Evolutionary conservation across 2,797 vertebrate species (phyloP), one percentile per base, ranked within the genome.

Genomic region (Liasis olivaceus): DNA sequence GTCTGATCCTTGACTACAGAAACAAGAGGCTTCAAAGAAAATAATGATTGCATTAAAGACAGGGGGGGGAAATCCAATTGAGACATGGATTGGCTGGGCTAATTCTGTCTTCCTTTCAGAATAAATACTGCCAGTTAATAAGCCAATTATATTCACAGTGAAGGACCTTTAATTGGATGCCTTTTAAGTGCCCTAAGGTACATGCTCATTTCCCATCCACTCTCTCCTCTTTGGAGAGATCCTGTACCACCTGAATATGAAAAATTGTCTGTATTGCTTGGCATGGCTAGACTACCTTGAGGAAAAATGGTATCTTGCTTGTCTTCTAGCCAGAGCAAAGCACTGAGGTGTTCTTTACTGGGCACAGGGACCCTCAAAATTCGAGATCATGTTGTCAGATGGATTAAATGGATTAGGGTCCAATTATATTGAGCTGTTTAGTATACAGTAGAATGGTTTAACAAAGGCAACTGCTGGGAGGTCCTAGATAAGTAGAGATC

Each of bases 71-170:
- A 93, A 91, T 64, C 58, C 85, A 54, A 28, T 14, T 66, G 26
- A 87, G 89, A 88, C 2, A 0, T 63, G 88, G 95, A 94, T 96
- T 96, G 95, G 88, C 12, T 4, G 0, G 59, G 89, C 93, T 96
- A 97, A 97, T 96, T 96, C 93, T 95, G 89, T 96, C 94, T 91
- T 91, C 94, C 94, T 93, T 95, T 91, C 88, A 85, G 93, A 93
- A 95, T 94, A 93, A 94, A 90, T 59, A 81, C 88, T 95, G 72
- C 88, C 87, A 92, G 89, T 95, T 95, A 93, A 87, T 58, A 12
- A 63, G 72, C 62, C 93, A 90, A 72, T 60, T 87, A 22, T 17
- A 94, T 89, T 85, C 31, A 89, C 36, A 4, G 54, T 58, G 62
- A 85, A 28, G 6, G 85, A 72, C 87, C 72, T 85, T 58, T 93